phyloP scores from a whole-genome alignment of 2,888 invertebrate genomes.

The Eupsilia transversa region DNA sequence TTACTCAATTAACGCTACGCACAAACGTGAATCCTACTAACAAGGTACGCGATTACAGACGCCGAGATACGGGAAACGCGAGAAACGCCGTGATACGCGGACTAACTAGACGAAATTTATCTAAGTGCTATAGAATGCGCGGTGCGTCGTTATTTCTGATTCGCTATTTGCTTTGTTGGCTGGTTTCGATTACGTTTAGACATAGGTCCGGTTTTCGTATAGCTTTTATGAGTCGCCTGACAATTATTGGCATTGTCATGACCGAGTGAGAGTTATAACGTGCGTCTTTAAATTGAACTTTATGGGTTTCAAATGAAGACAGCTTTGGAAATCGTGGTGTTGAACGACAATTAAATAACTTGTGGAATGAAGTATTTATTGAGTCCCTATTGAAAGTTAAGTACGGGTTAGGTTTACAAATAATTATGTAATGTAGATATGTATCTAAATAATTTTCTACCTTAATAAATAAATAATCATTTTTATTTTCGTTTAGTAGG shows the following conservation, averaged over 20 bases:
- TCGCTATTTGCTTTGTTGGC: constrained; percentile 59
- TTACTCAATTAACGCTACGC: constrained; percentile 82
- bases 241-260: constrained; percentile 58
- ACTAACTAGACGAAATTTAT: constrained; percentile 79
- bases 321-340: constrained; percentile 46
- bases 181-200: constrained; percentile 59
- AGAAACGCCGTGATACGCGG: constrained; percentile 72
- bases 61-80: constrained; percentile 69
- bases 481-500: background rate
- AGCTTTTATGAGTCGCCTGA: constrained; percentile 61
- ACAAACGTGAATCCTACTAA: constrained; percentile 77
- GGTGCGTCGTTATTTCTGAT: constrained; percentile 68
- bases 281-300: constrained; percentile 58
- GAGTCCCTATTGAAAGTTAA: constrained; percentile 3
- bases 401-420: background rate
- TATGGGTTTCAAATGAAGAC: constrained; percentile 54
- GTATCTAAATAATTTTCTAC: background rate
- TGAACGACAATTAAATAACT: constrained; percentile 39
- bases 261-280: constrained; percentile 50
- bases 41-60: constrained; percentile 74
- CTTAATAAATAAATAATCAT: background rate
- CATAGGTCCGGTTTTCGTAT: constrained; percentile 54
- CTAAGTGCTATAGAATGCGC: constrained; percentile 80
- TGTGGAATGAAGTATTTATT: constrained; percentile 28
- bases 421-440: background rate